phyloP scores from a whole-genome alignment of 2,797 vertebrate genomes.

The Leptoclinus maculatus region DNA sequence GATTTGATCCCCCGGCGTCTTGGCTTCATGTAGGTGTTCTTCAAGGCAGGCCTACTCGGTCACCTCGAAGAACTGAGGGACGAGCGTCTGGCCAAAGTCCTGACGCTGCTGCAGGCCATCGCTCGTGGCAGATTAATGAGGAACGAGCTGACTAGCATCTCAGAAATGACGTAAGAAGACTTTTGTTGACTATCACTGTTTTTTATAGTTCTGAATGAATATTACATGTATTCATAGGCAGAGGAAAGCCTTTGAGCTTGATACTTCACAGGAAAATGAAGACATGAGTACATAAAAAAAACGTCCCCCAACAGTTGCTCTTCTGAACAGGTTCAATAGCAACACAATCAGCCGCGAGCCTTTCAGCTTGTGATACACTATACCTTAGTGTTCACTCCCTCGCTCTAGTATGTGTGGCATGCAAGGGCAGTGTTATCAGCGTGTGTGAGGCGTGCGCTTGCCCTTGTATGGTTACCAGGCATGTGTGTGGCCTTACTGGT shows the following conservation, averaged over 20 bases:
- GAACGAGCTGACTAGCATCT: constrained; percentile 86
- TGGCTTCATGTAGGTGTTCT: constrained; percentile 88
- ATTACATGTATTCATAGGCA: background rate
- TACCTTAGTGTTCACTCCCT: constrained; percentile 72
- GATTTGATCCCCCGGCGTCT: background rate
- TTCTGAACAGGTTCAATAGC: constrained; percentile 70
- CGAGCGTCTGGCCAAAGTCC: constrained; percentile 90
- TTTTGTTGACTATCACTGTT: background rate
- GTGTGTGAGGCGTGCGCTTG: constrained; percentile 78
- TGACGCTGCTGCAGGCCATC: constrained; percentile 91
- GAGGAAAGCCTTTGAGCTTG: constrained; percentile 27
- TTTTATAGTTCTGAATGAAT: background rate
- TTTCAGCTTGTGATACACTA: constrained; percentile 69
- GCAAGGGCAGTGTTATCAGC: constrained; percentile 74
- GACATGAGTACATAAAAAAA: constrained; percentile 24
- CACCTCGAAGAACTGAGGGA: constrained; percentile 92
- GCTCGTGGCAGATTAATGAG: constrained; percentile 91
- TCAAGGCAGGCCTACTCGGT: constrained; percentile 92
- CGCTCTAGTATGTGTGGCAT: constrained; percentile 62
- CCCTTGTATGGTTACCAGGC: constrained; percentile 74
- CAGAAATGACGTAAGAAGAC: constrained; percentile 83
- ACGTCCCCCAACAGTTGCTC: constrained; percentile 56
- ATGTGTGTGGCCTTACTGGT: constrained; percentile 72
- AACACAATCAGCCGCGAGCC: constrained; percentile 54
- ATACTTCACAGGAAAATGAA: constrained; percentile 44